Evolutionary conservation across 2,888 invertebrate genomes (phyloP).

Genomic region (Anodontia alba): DNA sequence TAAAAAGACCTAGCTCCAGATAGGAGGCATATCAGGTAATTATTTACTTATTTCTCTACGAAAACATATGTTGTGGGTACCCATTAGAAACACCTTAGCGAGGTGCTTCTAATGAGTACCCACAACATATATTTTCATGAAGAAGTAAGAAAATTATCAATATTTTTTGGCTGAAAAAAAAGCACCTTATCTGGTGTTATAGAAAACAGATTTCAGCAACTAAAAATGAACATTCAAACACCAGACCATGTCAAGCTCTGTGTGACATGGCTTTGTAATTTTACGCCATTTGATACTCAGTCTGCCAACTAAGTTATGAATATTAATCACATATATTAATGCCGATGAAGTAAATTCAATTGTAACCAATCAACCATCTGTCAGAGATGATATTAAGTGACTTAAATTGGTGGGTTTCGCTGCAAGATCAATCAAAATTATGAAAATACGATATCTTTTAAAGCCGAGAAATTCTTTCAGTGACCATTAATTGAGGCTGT

Average conservation of each 20-base stretch:
- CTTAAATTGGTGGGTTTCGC: not conserved
- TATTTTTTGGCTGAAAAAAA: too few relatives aligned
- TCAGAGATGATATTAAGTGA: not conserved
- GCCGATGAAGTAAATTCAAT: slow-evolving; percentile 7
- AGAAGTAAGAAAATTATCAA: too few relatives aligned
- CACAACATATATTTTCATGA: too few relatives aligned
- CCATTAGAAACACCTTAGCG: too few relatives aligned
- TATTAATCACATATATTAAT: not conserved
- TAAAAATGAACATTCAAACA: not conserved
- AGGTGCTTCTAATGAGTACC: too few relatives aligned
- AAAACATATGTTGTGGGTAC: too few relatives aligned
- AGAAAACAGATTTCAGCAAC: not conserved
- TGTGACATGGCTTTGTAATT: not conserved
- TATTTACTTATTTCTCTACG: too few relatives aligned
- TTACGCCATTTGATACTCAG: not conserved
- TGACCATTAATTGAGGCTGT: slow-evolving; percentile 5
- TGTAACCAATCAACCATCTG: slow-evolving; percentile 11
- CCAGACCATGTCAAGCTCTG: not conserved
- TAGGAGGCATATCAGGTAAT: too few relatives aligned
- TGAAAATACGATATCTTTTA: slow-evolving; percentile 10
- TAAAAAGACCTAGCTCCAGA: not conserved
- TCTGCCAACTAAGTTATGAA: not conserved
- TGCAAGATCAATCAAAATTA: not conserved
- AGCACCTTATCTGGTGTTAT: not conserved
- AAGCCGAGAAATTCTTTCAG: not conserved